Conservation (phyloP, 2,113 vertebrate species). For the Nibea coibor region DNA sequence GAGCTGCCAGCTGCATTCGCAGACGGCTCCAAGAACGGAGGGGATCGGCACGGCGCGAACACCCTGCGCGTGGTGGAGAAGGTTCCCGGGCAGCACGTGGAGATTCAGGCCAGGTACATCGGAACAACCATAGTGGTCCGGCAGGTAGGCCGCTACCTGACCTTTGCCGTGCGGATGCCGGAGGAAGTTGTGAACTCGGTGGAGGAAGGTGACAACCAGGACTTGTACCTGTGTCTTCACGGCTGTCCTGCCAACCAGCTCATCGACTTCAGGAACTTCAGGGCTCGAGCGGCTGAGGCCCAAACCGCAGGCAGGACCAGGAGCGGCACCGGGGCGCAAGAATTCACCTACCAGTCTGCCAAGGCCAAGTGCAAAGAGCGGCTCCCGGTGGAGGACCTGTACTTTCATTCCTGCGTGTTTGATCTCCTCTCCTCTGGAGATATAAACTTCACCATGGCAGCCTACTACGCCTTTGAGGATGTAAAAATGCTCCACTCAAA, state of each 20-base stretch:
- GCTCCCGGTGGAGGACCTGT: constrained; percentile 96
- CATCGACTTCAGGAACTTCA: constrained; percentile 90
- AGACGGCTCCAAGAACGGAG: constrained; percentile 95
- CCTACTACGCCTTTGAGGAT: constrained; percentile 96
- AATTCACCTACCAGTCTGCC: constrained; percentile 90
- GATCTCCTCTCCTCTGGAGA: constrained; percentile 96
- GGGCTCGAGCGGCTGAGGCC: constrained; percentile 76
- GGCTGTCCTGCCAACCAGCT: constrained; percentile 94
- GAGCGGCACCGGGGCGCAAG: constrained; percentile 64
- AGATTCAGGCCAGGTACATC: constrained; percentile 97
- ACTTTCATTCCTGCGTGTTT: constrained; percentile 97
- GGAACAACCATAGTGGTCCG: constrained; percentile 97
- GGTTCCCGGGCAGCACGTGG: constrained; percentile 93
- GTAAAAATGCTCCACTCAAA: constrained; percentile 96
- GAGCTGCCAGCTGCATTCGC: constrained; percentile 94
- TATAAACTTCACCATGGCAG: constrained; percentile 97
- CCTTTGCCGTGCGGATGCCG: constrained; percentile 95
- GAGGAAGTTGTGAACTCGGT: constrained; percentile 93
- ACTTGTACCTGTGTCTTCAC: constrained; percentile 95
- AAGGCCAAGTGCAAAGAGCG: constrained; percentile 93
- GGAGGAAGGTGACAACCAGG: constrained; percentile 93
- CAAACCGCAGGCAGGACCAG: constrained; percentile 50
- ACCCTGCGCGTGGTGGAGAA: constrained; percentile 94
- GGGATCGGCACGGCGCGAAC: constrained; percentile 92
- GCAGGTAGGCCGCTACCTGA: constrained; percentile 96